Evolutionary conservation across 2,888 invertebrate genomes (phyloP), one percentile per base, ranked within the genome.

Genomic region (Penaeus monodon): DNA sequence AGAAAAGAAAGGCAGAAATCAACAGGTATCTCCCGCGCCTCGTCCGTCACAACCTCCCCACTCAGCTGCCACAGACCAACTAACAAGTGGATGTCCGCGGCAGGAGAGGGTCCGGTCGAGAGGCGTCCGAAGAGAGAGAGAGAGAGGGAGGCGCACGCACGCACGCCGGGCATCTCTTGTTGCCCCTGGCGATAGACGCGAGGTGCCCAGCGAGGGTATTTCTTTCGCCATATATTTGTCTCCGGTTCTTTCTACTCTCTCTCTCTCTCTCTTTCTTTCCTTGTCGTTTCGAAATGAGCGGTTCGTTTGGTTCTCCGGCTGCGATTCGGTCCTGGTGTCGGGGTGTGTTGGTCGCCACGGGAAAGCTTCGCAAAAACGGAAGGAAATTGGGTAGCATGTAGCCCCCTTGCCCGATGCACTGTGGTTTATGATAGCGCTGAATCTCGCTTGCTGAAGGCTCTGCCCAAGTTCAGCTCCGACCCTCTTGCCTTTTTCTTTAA

Each of bases 361-460:
- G 17, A 20, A 20, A 4, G 57, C 3, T 44, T n/a, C 44, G 2
- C 14, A 57, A 0, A 57, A 57, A 57, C 3, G 17, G 57, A 57
- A 57, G 57, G 57, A 20, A 20, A 57, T 57, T 3, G 1, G 57
- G 57, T 20, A 17, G 57, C 57, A 17, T 14, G 57, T 57, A 14
- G 14, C 57, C 12, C 17, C 12, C 6, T 1, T 2, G 2, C 57
- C 14, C 17, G 57, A 78, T 78, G 84, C 66, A 78, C 66, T 77
- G 84, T 84, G 84, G 84, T 84, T 78, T 84, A 84, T 84, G 84
- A 82, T 82, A 70, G 70, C 68, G 84, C 66, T 44, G 66, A 78
- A 77, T 78, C 77, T 44, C 66, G 77, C 81, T 66, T 66, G 33
- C 49, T 78, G 77, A 73, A 70, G 65, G 63, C 49, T 49, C 49